Conservation (phyloP, 2,113 vertebrate species). For the Hucho hucho region DNA sequence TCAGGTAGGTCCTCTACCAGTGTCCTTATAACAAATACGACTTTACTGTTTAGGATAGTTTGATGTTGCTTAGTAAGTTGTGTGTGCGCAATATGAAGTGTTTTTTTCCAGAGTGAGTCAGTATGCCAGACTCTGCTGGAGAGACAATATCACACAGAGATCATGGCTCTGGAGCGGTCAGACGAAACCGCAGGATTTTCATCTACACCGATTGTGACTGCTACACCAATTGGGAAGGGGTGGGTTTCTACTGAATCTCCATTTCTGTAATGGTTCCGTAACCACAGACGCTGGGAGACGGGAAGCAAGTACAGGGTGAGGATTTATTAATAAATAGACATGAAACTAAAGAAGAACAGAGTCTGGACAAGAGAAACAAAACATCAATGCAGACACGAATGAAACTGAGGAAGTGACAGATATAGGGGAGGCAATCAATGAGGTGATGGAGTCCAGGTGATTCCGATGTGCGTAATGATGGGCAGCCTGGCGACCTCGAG, state of each 20-base stretch:
- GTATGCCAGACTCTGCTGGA: conserved; percentile 90
- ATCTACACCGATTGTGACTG: conserved; percentile 92
- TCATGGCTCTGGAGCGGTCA: conserved; percentile 76
- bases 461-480: no score
- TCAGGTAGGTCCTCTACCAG: conserved; percentile 73
- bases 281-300: no score
- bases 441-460: no score
- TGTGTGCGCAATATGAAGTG: conserved; percentile 85
- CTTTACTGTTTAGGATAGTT: no score
- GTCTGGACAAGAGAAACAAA: no score
- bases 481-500: no score
- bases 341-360: no score
- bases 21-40: background rate
- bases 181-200: conserved; percentile 85
- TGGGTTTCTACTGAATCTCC: conserved; percentile 35
- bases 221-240: conserved; percentile 87
- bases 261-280: background rate
- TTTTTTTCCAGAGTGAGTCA: conserved; percentile 80
- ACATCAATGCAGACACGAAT: no score
- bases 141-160: conserved; percentile 84
- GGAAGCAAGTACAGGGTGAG: no score
- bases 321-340: no score
- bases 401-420: no score
- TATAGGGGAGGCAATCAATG: no score
- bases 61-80: background rate